Percentiles rank a stretch among this genome's conserved stretches.
phyloP scores from a whole-genome alignment of 2,888 invertebrate genomes.

The Gortyna flavago region DNA sequence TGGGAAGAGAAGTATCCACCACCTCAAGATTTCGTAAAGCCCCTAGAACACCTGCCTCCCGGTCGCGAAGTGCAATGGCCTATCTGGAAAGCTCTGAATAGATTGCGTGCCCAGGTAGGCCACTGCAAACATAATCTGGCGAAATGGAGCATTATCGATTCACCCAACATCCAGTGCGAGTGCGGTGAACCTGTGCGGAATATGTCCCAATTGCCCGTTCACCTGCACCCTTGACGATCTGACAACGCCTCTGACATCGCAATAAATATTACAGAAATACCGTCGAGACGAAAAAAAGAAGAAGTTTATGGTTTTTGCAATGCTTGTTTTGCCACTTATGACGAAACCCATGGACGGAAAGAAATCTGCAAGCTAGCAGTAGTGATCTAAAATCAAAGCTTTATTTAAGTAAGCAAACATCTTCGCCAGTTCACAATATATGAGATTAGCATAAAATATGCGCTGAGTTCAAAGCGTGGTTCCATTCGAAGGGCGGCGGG shows the following conservation, averaged over 20 bases:
- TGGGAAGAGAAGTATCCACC: background rate
- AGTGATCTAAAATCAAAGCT: constrained; percentile 22
- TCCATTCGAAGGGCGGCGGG: constrained; percentile 63
- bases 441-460: constrained; percentile 58
- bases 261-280: background rate
- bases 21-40: background rate
- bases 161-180: background rate
- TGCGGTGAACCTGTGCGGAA: background rate
- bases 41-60: background rate
- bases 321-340: background rate
- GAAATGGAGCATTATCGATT: too few relatives aligned
- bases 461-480: constrained; percentile 41
- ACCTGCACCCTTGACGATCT: background rate
- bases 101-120: too few relatives aligned
- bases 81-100: too few relatives aligned
- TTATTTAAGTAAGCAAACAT: constrained; percentile 18
- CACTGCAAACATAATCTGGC: too few relatives aligned
- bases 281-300: background rate
- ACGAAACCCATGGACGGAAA: background rate
- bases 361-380: background rate
- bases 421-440: constrained; percentile 36
- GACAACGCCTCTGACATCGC: background rate
- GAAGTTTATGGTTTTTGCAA: background rate
- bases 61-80: too few relatives aligned
- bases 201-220: background rate